Conservation (phyloP, 2,888 invertebrate species). For the Stenodema calcarata region DNA sequence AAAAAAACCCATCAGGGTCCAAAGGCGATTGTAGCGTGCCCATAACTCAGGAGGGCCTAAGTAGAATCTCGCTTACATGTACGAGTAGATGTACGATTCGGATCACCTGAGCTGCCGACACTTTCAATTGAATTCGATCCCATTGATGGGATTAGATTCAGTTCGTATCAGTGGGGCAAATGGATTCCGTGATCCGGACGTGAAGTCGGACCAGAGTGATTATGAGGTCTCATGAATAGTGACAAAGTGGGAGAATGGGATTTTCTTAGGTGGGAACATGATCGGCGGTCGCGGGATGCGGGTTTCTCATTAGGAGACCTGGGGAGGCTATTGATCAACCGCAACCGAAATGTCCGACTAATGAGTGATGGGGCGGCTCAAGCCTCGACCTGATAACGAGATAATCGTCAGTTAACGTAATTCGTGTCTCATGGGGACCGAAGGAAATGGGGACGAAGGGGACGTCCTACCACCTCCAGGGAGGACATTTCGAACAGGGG, state of each 20-base stretch:
- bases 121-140: not conserved
- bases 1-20: too few relatives aligned
- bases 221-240: not conserved
- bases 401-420: constrained; percentile 46
- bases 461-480: not conserved
- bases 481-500: not conserved
- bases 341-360: constrained; percentile 43
- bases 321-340: constrained; percentile 39
- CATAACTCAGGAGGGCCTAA: too few relatives aligned
- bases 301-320: constrained; percentile 26
- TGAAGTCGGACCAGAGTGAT: not conserved
- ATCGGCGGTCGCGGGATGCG: not conserved
- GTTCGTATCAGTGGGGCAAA: not conserved
- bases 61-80: too few relatives aligned
- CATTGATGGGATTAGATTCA: not conserved
- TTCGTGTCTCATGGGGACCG: constrained; percentile 32
- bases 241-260: constrained; percentile 1
- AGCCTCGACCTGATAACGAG: constrained; percentile 34
- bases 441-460: too few relatives aligned
- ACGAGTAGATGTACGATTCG: too few relatives aligned
- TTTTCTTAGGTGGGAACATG: constrained; percentile 13
- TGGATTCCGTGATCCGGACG: not conserved
- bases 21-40: too few relatives aligned
- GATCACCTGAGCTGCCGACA: not conserved
- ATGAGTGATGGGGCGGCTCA: constrained; percentile 39